These are phyloP conservation scores for Parazoanthus atlanticus DNA, from an alignment of 92 coral and sea anemone species.

Conservation along the genomic window DNA sequence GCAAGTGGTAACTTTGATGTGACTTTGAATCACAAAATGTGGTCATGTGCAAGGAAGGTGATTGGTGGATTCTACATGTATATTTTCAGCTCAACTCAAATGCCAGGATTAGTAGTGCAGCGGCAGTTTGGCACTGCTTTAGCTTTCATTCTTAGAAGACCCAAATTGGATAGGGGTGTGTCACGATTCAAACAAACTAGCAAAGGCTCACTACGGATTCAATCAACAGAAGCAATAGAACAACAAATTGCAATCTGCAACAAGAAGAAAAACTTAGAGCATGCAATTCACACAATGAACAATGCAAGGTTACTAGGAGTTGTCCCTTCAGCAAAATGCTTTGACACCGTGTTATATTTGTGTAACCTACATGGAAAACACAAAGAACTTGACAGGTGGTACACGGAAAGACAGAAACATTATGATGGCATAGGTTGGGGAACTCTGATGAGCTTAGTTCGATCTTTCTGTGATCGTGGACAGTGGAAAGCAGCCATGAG, in stretches of 20 bases:
- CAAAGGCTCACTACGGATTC: not conserved
- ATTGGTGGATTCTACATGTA: not conserved
- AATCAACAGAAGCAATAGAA: conserved; percentile 4
- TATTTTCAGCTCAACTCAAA: not conserved
- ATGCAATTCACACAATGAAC: conserved; percentile 21
- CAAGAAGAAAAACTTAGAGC: conserved; percentile 16
- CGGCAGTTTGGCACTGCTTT: not conserved
- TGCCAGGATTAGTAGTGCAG: not conserved
- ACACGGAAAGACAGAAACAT: conserved; percentile 54
- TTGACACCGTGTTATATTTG: conserved; percentile 62
- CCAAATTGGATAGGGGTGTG: not conserved
- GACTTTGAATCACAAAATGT: not conserved
- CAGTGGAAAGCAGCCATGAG: conserved; percentile 66
- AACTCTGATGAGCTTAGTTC: conserved; percentile 73
- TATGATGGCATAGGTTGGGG: conserved; percentile 76
- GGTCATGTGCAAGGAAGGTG: not conserved
- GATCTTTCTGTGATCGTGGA: conserved; percentile 78
- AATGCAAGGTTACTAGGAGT: conserved; percentile 29
- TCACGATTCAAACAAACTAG: not conserved
- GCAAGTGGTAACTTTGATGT: not conserved
- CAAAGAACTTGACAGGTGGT: conserved; percentile 69
- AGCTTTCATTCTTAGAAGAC: not conserved
- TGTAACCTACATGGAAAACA: conserved; percentile 59
- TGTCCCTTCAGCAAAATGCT: conserved; percentile 48
- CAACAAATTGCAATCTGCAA: conserved; percentile 18